Base-by-base conservation (phyloP, 2,888 invertebrate species). In the Hypena proboscidalis region DNA sequence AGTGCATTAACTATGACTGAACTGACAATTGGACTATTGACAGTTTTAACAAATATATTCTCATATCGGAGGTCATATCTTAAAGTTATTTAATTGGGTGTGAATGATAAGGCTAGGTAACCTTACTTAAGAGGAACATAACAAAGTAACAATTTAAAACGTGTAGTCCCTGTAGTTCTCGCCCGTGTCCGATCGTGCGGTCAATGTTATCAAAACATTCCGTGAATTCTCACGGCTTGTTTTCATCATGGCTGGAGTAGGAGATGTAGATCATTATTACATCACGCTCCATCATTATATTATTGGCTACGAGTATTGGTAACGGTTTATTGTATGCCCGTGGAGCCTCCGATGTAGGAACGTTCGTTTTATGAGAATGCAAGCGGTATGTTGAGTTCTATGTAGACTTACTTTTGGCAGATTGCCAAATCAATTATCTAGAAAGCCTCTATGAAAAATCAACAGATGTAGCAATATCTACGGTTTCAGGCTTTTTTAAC, bases 151-250 rank as follows among this genome's bases (percentile, higher is more conserved):
- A 31, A 27, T 38, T 34, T 40, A 38, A 36, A 48, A 38, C 37
- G 10, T 37, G 33, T 32, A 20, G 20, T 17, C 10, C n/a, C 33
- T 9, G 15, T 27, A 60, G 32, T 31, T 40, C 22, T 36, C 33
- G 37, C 8, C 11, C 13, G 26, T 34, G 43, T 26, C 33, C 13
- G 38, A 35, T 22, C 17, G 22, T 29, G 58, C 58, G 42, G 55
- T 48, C 56, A 66, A 64, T 79, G 72, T 80, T 82, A 77, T 82
- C 72, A 80, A 75, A 83, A 80, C 78, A 82, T 76, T 74, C 69
- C 67, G 50, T 47, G 61, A 55, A 71, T 77, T 83, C 82, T 68
- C 82, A 85, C 79, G 79, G 58, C 59, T 50, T 58, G 47, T 46
- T 56, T 42, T 40, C 34, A 58, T 58, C 39, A 58, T 51, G 51